A percentile compares a stretch with the other conserved stretches of the same genome.
phyloP scores from a whole-genome alignment of 2,113 vertebrate species.

The Petrocephalus microphthalmus region DNA sequence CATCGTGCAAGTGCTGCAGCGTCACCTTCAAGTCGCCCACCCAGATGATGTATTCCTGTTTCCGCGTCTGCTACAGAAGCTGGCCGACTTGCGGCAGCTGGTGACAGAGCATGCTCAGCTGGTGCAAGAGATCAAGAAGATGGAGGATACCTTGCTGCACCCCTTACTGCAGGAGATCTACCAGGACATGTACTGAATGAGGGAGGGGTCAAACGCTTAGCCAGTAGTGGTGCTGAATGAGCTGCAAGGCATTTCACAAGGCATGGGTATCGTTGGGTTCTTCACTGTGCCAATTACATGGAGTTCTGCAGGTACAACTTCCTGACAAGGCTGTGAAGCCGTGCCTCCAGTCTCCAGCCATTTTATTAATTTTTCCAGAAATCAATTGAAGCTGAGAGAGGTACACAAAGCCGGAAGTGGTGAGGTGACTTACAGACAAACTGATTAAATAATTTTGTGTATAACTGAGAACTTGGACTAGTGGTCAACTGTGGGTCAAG shows the following conservation, averaged over 20 bases:
- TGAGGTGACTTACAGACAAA: not conserved
- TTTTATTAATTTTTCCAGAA: not conserved
- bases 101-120: slow-evolving; percentile 94
- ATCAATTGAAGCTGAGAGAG: not conserved
- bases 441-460: not conserved
- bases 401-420: not conserved
- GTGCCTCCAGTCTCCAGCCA: not conserved
- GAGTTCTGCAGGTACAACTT: not conserved
- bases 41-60: slow-evolving; percentile 86
- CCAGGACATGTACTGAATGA: slow-evolving; percentile 72
- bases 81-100: slow-evolving; percentile 88
- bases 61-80: slow-evolving; percentile 90
- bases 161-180: slow-evolving; percentile 96
- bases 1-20: slow-evolving; percentile 83
- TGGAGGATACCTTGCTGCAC: slow-evolving; percentile 88
- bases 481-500: not conserved
- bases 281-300: not conserved
- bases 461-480: not conserved
- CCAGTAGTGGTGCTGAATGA: not conserved
- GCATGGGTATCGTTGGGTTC: not conserved
- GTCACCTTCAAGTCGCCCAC: slow-evolving; percentile 84
- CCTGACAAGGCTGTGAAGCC: not conserved
- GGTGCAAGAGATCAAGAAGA: slow-evolving; percentile 95
- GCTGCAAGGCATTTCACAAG: not conserved
- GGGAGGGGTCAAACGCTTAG: not conserved